Percentiles rank a stretch among this genome's conserved stretches.
Evolutionary conservation across 2,888 invertebrate genomes (phyloP).

Genomic region (Heteromurus nitidus): DNA sequence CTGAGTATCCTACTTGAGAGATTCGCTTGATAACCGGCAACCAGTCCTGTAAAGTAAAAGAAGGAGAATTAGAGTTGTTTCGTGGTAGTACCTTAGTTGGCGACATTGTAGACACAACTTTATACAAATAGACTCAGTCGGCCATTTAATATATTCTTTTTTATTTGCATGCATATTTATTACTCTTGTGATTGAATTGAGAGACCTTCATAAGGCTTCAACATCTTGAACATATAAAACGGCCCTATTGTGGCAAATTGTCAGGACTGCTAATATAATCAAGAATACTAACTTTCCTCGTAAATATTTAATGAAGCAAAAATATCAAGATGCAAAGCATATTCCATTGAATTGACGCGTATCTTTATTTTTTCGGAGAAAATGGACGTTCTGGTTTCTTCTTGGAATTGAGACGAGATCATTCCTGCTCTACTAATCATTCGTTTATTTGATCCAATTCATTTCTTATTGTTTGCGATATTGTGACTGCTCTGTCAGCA

Average conservation of each 20-base stretch:
- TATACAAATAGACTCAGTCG: not conserved
- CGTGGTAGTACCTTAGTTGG: no score
- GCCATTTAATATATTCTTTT: not conserved
- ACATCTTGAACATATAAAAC: no score
- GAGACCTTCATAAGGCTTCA: not conserved
- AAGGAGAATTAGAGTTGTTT: no score
- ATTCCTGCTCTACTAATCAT: not conserved
- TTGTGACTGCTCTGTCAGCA: not conserved
- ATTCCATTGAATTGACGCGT: not conserved
- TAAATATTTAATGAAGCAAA: not conserved
- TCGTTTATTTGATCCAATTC: not conserved
- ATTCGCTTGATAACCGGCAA: constrained; percentile 78
- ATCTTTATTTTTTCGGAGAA: not conserved
- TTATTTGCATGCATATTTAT: not conserved
- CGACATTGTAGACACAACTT: constrained; percentile 43
- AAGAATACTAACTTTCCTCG: not conserved
- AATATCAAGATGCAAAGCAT: not conserved
- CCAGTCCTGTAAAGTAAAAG: constrained; percentile 77
- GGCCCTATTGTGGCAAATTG: no score
- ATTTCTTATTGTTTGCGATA: not conserved
- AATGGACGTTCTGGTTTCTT: not conserved
- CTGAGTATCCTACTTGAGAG: constrained; percentile 78
- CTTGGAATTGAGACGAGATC: not conserved
- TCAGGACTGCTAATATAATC: no score
- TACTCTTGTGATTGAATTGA: not conserved